Evolutionary conservation across 2,888 invertebrate genomes (phyloP), one percentile per base, ranked within the genome.

Genomic region (Lochmaea crataegi): DNA sequence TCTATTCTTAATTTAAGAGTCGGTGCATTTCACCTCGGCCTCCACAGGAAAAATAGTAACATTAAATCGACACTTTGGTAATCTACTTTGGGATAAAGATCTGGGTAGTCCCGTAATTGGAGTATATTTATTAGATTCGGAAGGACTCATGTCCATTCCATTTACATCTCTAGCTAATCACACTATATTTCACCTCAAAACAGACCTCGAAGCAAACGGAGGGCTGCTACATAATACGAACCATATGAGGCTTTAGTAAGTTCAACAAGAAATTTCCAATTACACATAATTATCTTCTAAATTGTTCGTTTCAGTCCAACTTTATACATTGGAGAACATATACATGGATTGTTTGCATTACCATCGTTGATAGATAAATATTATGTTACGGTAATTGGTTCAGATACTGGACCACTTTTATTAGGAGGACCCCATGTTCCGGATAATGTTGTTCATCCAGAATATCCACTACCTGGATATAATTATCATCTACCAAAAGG

Each of bases 331-430:
- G 99, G 98, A 0, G 95, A 98, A 84, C 92, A 93, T 83, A 89
- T 91, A 75, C 91, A 94, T 82, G 98, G 98, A 0, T 88, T 97
- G 0, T 99, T 98, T 87, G 99, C 98, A 0, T 87, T 98, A 68
- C 96, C 97, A 1, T 95, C 97, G 0, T 88, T 97, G 32, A 97
- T 97, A 1, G 98, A 98, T 88, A 95, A 97, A 82, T 92, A 93
- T 78, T 94, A 95, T 3, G 94, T 95, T 12, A 94, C 96, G 9
- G 94, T 96, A 85, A 91, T 92, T 0, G 90, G 92, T 5, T 91
- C 92, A 2, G 90, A 92, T 56, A 89, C 87, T 16, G 90, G 89
- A 14, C 92, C 93, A 0, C 88, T 94, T 71, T 87, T 96, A 12
- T 85, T 96, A 1, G 94, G 94, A 83, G 96, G 96, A 0, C 95